These are phyloP conservation scores for Cabera pusaria DNA, from an alignment of 2,888 invertebrate genomes.

Conservation along the genomic window DNA sequence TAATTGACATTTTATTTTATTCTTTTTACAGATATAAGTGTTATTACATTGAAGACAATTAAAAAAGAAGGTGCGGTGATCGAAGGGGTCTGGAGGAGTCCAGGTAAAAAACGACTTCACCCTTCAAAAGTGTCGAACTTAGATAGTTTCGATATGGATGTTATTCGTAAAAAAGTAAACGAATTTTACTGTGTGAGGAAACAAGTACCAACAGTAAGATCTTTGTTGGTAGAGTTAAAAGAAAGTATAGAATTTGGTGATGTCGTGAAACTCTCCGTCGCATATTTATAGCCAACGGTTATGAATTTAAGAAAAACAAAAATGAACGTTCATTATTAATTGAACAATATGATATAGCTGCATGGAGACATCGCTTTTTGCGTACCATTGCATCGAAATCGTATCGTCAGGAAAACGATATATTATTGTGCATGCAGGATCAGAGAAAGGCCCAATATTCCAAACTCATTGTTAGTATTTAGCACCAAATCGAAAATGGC, in stretches of 20 bases:
- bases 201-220: constrained; percentile 11
- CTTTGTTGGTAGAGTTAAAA: constrained; percentile 21
- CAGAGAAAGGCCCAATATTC: constrained; percentile 8
- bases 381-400: constrained; percentile 25
- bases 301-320: constrained; percentile 31
- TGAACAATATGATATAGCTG: constrained; percentile 31
- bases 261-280: constrained; percentile 23
- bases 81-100: constrained; percentile 16
- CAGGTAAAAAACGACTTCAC: constrained; percentile 20
- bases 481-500: constrained; percentile 17
- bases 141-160: constrained; percentile 10
- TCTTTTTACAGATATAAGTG: too few relatives aligned
- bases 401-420: constrained; percentile 34
- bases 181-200: constrained; percentile 1
- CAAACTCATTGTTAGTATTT: constrained; percentile 17
- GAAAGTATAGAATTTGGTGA: constrained; percentile 18
- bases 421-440: constrained; percentile 34
- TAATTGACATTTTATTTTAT: too few relatives aligned
- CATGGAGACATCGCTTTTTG: constrained; percentile 32
- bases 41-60: constrained; percentile 18
- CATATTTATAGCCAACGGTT: constrained; percentile 19
- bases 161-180: constrained; percentile 1
- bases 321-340: constrained; percentile 33
- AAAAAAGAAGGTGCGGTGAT: constrained; percentile 19
- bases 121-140: constrained; percentile 16